Evolutionary conservation across 2,113 vertebrate species (phyloP), one percentile per base, ranked within the genome.

Genomic region (Chloebia gouldiae): DNA sequence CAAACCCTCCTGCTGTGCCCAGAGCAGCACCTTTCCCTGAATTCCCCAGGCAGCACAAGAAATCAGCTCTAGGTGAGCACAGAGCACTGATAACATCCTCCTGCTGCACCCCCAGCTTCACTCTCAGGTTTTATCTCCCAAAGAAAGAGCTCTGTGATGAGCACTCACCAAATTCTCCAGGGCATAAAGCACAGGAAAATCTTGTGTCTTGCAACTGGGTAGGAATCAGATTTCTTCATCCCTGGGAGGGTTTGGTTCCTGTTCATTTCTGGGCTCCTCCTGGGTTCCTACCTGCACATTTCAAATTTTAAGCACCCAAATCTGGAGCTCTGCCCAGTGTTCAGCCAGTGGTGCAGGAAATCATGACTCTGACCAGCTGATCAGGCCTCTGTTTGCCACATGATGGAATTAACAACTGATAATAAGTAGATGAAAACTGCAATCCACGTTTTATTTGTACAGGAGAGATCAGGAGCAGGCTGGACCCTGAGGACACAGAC

Each of bases 1-100:
- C 97, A 86, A 92, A 90, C 31, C 94, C 94, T 80, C 95, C 95
- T 56, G 71, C 97, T 24, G 54, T 77, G 47, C 93, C 96, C 81
- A 98, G 81, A 89, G 86, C 95, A 25, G 93, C 71, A 24, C 84
- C 86, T 90, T 90, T 97, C 87, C 98, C 96, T 51, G 88, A 42
- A 37, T 93, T 96, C 66, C 75, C 64, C 68, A 92, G 93, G 78
- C 86, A 94, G 84, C 93, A 50, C 71, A 98, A 77, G 96, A 96
- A 81, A 53, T 66, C 75, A 23, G 6, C 81, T 51, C 10, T 12
- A n/a, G 96, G 98, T 98, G 96, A 96, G 97, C 47, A 6, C 49
- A 30, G 35, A 71, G 27, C 28, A 7, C 22, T 18, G 37, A 1
- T 53, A n/a, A 44, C 18, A 51, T 7, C 42, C 39, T 39, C 39